Conservation (phyloP, 1,140 invertebrate species). For the Rhyacophila brunnea region DNA sequence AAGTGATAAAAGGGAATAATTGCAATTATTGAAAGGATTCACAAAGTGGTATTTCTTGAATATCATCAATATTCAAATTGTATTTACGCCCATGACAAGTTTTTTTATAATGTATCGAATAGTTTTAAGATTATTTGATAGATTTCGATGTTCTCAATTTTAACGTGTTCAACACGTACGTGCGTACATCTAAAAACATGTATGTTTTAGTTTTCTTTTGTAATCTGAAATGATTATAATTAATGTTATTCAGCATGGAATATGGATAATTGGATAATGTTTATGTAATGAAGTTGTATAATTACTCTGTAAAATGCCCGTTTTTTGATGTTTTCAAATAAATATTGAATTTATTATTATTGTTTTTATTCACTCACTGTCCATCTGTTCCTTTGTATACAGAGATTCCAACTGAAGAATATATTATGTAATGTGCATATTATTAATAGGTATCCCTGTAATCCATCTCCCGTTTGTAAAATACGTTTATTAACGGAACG, state of each 20-base stretch:
- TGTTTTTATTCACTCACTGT: no score
- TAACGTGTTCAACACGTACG: background rate
- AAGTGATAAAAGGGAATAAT: no score
- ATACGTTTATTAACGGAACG: no score
- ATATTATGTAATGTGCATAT: no score
- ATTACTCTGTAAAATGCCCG: conserved; percentile 8
- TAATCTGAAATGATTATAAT: conserved; percentile 3
- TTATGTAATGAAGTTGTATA: conserved; percentile 3
- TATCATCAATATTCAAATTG: background rate
- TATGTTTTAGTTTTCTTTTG: background rate
- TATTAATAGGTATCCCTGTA: no score
- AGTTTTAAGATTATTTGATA: background rate
- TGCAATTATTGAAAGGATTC: no score
- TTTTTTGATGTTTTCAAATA: conserved; percentile 25
- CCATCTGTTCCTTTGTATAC: no score
- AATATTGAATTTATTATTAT: conserved; percentile 18
- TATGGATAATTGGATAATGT: background rate
- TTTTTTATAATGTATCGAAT: background rate
- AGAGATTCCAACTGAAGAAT: no score
- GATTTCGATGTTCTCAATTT: conserved; percentile 1
- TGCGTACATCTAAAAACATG: no score
- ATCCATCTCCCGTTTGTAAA: no score
- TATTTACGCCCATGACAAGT: background rate
- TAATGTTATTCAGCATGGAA: conserved; percentile 7
- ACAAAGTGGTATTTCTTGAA: no score